Evolutionary conservation across 1,140 invertebrate genomes (phyloP).

Genomic region (Ridgeia piscesae): DNA sequence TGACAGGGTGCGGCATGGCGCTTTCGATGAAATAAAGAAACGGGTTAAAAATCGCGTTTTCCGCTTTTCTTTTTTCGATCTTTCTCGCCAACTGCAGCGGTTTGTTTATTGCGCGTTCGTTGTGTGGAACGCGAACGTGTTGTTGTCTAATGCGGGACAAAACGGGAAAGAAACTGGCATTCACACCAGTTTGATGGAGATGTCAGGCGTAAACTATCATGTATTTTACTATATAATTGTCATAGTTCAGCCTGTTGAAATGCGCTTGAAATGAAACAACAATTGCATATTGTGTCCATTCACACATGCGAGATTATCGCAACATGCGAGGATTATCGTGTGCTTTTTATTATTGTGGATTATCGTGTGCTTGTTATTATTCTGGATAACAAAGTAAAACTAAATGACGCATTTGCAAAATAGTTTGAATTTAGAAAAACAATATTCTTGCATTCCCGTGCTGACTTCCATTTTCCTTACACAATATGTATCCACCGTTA

Average conservation of each 20-base stretch:
- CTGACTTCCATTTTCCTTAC: not conserved
- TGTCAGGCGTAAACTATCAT: not conserved
- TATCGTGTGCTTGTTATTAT: no score
- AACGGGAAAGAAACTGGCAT: not conserved
- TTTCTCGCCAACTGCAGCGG: not conserved
- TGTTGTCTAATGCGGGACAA: not conserved
- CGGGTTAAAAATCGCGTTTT: not conserved
- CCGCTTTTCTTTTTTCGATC: not conserved
- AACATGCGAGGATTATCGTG: not conserved
- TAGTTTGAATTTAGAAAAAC: not conserved
- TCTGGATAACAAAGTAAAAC: not conserved
- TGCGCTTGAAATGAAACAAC: not conserved
- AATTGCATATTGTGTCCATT: not conserved
- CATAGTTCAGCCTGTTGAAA: not conserved
- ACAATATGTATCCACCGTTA: not conserved
- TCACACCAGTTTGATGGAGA: not conserved
- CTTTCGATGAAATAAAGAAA: not conserved
- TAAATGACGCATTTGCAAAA: not conserved
- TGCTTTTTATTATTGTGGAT: no score
- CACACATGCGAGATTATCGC: not conserved
- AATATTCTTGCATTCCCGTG: no score
- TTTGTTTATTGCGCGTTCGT: not conserved
- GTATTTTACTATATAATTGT: no score
- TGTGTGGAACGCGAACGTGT: no score
- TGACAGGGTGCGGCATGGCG: not conserved